Conservation (phyloP, 2,888 invertebrate genomes). For the Cryptosula pallasiana region DNA sequence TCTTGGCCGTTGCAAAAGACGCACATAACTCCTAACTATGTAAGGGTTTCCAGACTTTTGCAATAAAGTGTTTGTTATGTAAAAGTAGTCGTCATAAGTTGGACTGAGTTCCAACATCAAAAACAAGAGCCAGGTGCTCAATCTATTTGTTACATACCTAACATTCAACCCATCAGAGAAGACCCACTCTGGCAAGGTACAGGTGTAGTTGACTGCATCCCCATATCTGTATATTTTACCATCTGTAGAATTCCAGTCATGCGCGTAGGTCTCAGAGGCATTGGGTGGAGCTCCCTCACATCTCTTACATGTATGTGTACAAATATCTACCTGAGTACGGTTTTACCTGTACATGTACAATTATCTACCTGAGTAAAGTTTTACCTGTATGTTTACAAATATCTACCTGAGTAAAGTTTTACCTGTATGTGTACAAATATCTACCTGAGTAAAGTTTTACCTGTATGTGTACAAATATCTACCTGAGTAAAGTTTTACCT, state of each 20-base stretch:
- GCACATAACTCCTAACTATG: too few species aligned
- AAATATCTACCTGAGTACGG: too few species aligned
- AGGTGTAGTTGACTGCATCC: slow-evolving; percentile 10
- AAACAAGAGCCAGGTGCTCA: too few species aligned
- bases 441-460: neutral
- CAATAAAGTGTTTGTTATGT: too few species aligned
- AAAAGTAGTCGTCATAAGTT: too few species aligned
- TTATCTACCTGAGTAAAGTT: too few species aligned
- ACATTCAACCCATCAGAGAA: neutral
- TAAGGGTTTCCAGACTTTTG: too few species aligned
- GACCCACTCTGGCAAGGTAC: neutral
- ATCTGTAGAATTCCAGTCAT: slow-evolving; percentile 7
- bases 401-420: too few species aligned
- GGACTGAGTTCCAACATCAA: too few species aligned
- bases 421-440: neutral
- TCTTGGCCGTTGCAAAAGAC: neutral
- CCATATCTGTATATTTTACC: slow-evolving; percentile 1
- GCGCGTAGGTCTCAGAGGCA: neutral
- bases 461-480: neutral
- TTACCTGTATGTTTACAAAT: too few species aligned
- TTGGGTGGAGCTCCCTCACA: slow-evolving; percentile 5
- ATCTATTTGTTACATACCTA: slow-evolving; percentile 1
- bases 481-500: neutral
- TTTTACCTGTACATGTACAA: too few species aligned
- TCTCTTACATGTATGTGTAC: neutral